Conservation (phyloP, 2,888 invertebrate species). For the Suillia variegata region DNA sequence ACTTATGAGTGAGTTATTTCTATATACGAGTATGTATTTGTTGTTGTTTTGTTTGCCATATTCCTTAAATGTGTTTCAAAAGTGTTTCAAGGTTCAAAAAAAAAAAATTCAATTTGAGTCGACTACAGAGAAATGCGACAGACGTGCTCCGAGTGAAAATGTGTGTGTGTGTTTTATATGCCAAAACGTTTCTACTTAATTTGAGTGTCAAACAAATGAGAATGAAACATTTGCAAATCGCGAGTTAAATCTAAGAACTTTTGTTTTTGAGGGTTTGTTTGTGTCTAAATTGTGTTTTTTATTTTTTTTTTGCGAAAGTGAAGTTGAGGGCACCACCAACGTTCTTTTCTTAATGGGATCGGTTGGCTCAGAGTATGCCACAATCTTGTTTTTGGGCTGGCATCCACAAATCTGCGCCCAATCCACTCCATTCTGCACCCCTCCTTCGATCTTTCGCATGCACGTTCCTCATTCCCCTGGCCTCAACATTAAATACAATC, state of each 20-base stretch:
- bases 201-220: conserved; percentile 1
- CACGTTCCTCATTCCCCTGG: conserved; percentile 54
- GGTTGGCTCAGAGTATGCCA: conserved; percentile 39
- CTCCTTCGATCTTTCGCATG: conserved; percentile 34
- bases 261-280: conserved; percentile 28
- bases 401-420: conserved; percentile 40
- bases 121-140: conserved; percentile 54
- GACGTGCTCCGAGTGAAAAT: conserved; percentile 39
- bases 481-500: conserved; percentile 60
- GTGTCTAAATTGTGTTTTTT: conserved; percentile 22
- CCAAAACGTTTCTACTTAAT: conserved; percentile 13
- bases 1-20: too few species aligned
- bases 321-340: neutral
- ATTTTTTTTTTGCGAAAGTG: conserved; percentile 16
- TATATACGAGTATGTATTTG: too few species aligned
- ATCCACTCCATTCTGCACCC: conserved; percentile 39
- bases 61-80: too few species aligned
- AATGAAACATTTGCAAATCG: conserved; percentile 10
- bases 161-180: conserved; percentile 17
- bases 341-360: conserved; percentile 8
- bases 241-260: neutral
- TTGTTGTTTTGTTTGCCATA: too few species aligned
- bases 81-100: too few species aligned
- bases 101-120: too few species aligned
- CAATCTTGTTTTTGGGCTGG: conserved; percentile 42